Percentiles rank a stretch among this genome's conserved stretches.
Conservation (phyloP, 2,888 invertebrate genomes). For the Xestia c-nigrum region DNA sequence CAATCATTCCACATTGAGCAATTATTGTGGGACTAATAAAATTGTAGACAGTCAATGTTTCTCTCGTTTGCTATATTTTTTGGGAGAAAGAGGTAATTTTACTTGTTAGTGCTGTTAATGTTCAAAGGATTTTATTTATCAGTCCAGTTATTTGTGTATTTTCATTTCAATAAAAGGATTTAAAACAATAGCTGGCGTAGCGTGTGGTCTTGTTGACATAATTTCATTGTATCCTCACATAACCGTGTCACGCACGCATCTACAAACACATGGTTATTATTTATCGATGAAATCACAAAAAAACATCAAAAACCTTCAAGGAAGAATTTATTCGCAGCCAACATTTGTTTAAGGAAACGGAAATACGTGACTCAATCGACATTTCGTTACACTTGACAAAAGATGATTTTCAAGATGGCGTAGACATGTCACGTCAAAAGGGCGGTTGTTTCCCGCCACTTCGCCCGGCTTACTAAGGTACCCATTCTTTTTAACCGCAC, state of each 20-base stretch:
- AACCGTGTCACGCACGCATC: constrained; percentile 19
- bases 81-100: constrained; percentile 27
- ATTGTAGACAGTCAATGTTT: constrained; percentile 63
- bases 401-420: constrained; percentile 83
- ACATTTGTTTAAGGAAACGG: constrained; percentile 81
- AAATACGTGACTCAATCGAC: constrained; percentile 85
- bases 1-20: constrained; percentile 66
- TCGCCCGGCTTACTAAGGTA: constrained; percentile 65
- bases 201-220: neutral
- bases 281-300: constrained; percentile 56
- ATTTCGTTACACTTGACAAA: constrained; percentile 79
- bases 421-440: constrained; percentile 79
- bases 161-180: constrained; percentile 7
- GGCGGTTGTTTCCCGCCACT: constrained; percentile 74
- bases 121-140: constrained; percentile 28
- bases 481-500: constrained; percentile 77
- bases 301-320: constrained; percentile 59
- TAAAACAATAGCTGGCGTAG: neutral
- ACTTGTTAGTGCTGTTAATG: constrained; percentile 31
- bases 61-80: constrained; percentile 59
- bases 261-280: constrained; percentile 55
- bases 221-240: constrained; percentile 33
- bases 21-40: constrained; percentile 67
- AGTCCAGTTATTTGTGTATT: neutral
- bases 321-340: constrained; percentile 72